These are phyloP conservation scores for Tetheella fluctuosa DNA, from an alignment of 2,888 invertebrate genomes.

Conservation along the genomic window DNA sequence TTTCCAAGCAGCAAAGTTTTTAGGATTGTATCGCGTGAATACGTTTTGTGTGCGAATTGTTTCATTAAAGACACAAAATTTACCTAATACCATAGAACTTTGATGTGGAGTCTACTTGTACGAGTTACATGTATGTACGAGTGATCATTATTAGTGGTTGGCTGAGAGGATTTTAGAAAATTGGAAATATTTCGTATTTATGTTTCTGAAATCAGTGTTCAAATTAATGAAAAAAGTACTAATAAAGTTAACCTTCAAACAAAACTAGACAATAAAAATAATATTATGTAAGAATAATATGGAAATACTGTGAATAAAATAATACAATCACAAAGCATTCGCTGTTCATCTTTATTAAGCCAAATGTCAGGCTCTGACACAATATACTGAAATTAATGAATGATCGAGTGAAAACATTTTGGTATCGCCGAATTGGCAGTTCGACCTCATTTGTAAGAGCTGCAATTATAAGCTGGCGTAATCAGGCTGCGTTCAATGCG, in stretches of 20 bases:
- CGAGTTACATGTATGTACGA: background rate
- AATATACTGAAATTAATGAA: constrained; percentile 81
- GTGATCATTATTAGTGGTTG: background rate
- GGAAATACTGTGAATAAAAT: constrained; percentile 33
- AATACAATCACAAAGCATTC: constrained; percentile 38
- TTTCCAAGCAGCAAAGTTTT: constrained; percentile 66
- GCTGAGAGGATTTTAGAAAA: background rate
- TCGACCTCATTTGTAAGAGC: constrained; percentile 76
- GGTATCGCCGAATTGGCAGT: constrained; percentile 65
- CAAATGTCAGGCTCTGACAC: constrained; percentile 68
- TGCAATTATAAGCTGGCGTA: constrained; percentile 75
- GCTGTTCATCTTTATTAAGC: constrained; percentile 61
- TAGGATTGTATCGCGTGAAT: constrained; percentile 65
- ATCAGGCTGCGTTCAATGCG: constrained; percentile 65
- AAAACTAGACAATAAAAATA: constrained; percentile 16
- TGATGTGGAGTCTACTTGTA: background rate
- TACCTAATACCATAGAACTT: background rate
- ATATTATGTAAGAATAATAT: constrained; percentile 19
- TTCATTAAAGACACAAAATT: constrained; percentile 15
- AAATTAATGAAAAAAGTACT: too few species aligned
- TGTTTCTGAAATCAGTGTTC: background rate
- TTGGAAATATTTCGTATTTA: background rate
- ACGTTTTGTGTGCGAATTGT: constrained; percentile 44
- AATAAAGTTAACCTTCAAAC: too few species aligned
- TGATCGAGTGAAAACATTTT: constrained; percentile 74